Conservation (phyloP, 2,888 invertebrate genomes). For the Parapristionchus giblindavisi region DNA sequence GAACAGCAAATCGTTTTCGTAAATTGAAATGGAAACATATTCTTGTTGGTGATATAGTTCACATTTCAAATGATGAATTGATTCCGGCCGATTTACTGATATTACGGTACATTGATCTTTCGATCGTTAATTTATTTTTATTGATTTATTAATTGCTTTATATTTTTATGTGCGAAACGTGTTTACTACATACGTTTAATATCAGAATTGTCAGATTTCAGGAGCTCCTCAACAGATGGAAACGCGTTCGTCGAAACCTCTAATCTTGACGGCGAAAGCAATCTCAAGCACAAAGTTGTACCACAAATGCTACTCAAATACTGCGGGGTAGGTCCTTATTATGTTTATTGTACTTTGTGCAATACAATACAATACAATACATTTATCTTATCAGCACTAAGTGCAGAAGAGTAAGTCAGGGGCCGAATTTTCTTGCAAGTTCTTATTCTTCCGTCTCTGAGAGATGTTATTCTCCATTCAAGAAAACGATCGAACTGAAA, state of each 20-base stretch:
- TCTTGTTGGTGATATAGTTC: slow-evolving; percentile 89
- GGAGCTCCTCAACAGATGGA: slow-evolving; percentile 30
- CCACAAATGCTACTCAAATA: slow-evolving; percentile 75
- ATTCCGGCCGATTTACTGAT: slow-evolving; percentile 93
- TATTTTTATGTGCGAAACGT: no score
- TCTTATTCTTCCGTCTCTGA: no score
- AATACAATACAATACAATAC: not conserved
- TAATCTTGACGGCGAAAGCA: slow-evolving; percentile 93
- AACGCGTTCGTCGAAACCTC: slow-evolving; percentile 85
- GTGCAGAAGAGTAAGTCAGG: no score
- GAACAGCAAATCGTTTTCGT: slow-evolving; percentile 70
- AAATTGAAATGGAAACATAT: slow-evolving; percentile 88
- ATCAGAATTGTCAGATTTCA: no score
- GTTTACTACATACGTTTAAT: no score
- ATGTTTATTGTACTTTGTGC: not conserved
- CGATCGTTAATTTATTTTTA: not conserved
- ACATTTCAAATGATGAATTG: slow-evolving; percentile 91
- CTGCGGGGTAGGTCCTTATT: slow-evolving; percentile 63
- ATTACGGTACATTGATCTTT: slow-evolving; percentile 79
- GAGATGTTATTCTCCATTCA: no score
- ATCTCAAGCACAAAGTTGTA: slow-evolving; percentile 83
- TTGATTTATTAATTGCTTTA: no score
- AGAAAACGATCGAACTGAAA: no score
- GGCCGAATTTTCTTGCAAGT: no score
- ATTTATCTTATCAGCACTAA: no score